Evolutionary conservation across 2,113 vertebrate genomes (phyloP).

Genomic region (Zosterops lateralis): DNA sequence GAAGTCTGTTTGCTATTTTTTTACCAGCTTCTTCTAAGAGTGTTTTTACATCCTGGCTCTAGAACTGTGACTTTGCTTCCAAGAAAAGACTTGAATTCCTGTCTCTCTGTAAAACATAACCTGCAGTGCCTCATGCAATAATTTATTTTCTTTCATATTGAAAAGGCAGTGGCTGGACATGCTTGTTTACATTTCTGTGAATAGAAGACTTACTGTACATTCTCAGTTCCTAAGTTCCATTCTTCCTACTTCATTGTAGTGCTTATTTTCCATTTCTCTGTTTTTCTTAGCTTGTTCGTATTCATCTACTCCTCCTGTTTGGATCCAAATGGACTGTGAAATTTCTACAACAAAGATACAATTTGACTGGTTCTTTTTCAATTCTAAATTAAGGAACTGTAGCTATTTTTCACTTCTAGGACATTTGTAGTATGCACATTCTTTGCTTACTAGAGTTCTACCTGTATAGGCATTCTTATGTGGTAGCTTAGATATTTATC

Average conservation of each 20-base stretch:
- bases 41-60: neutral
- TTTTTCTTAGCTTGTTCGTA: neutral
- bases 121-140: neutral
- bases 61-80: neutral
- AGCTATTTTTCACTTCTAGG: neutral
- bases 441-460: neutral
- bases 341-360: neutral
- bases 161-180: neutral
- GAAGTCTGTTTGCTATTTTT: neutral
- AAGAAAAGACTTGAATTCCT: neutral
- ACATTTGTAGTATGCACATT: neutral
- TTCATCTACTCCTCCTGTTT: neutral
- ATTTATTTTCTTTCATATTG: neutral
- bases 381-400: neutral
- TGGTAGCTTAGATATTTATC: neutral
- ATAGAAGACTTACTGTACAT: neutral
- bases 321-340: neutral
- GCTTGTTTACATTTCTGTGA: neutral
- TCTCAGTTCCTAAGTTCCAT: neutral
- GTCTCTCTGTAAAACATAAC: neutral
- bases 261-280: neutral
- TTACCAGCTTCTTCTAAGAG: neutral
- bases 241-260: neutral
- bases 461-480: neutral
- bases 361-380: neutral